Percentiles rank a stretch among this genome's conserved stretches.
Conservation (phyloP, 2,888 invertebrate species). For the Cantharis lateralis region DNA sequence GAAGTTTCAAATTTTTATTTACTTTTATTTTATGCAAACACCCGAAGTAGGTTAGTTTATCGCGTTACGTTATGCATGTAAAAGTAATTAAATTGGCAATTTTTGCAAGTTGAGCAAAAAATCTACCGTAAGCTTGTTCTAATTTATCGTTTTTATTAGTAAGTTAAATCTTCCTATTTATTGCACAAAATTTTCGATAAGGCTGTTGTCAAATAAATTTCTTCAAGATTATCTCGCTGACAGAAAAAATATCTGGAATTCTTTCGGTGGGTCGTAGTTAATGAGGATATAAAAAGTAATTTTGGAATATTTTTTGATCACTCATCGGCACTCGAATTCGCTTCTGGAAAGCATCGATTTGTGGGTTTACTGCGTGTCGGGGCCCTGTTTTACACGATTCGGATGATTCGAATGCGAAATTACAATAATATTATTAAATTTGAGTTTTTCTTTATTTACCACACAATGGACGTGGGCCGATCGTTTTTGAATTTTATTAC, state of each 20-base stretch:
- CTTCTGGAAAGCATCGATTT: neutral
- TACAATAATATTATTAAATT: neutral
- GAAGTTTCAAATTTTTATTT: neutral
- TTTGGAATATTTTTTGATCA: neutral
- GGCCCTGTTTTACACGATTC: neutral
- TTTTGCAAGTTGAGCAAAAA: neutral
- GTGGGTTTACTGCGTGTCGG: neutral
- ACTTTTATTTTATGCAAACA: neutral
- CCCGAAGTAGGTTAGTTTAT: constrained; percentile 6
- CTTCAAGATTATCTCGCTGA: neutral
- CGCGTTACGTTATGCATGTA: constrained; percentile 6
- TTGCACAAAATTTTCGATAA: neutral
- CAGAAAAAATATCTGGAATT: neutral
- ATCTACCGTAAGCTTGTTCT: constrained; percentile 3
- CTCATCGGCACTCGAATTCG: neutral
- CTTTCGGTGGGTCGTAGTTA: neutral
- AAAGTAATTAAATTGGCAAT: constrained; percentile 9
- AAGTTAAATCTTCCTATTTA: constrained; percentile 6
- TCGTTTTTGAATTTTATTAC: neutral
- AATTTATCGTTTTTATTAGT: neutral
- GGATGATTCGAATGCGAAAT: neutral
- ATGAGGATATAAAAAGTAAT: neutral
- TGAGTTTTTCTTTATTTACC: neutral
- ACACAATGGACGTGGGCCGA: neutral
- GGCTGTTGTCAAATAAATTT: neutral